These are phyloP conservation scores for Sanderia malayensis DNA, from an alignment of 30 jellyfish, hydroid and myxozoan genomes.

Conservation along the genomic window DNA sequence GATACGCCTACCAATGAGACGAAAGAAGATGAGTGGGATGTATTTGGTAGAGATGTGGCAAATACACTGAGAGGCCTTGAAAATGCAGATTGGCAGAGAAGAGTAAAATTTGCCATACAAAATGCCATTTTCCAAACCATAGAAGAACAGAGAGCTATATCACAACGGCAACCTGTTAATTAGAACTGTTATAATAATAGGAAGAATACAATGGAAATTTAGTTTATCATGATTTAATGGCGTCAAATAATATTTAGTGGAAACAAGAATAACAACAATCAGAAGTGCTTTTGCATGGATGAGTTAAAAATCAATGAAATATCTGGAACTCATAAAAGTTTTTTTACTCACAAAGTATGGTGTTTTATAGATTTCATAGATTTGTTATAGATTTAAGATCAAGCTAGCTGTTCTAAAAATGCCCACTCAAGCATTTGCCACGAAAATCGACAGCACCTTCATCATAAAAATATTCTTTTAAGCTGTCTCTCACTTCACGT, in stretches of 20 bases:
- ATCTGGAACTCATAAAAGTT: too few relatives aligned
- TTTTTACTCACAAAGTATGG: too few relatives aligned
- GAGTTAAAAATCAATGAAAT: too few relatives aligned
- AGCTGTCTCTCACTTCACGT: conserved; percentile 26
- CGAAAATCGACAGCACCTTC: conserved; percentile 45
- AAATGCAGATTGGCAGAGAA: conserved; percentile 23
- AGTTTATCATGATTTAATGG: conserved; percentile 20
- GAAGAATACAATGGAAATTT: conserved; percentile 14
- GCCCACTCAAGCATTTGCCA: conserved; percentile 19
- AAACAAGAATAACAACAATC: background rate
- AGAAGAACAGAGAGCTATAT: conserved; percentile 13
- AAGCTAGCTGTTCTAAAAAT: too few relatives aligned
- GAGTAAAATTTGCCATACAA: conserved; percentile 32
- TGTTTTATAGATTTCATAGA: too few relatives aligned
- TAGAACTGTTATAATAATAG: background rate
- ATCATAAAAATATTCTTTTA: conserved; percentile 18
- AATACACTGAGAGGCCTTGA: conserved; percentile 19
- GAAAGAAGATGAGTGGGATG: conserved; percentile 34
- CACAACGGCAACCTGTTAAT: conserved; percentile 9
- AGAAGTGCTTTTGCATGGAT: too few relatives aligned
- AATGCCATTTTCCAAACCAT: conserved; percentile 19
- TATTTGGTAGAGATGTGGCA: conserved; percentile 38
- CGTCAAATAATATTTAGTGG: conserved; percentile 9
- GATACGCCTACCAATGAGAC: conserved; percentile 27
- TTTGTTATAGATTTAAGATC: too few relatives aligned